Conservation (phyloP, 2,888 invertebrate species). For the Epinotia demarniana region DNA sequence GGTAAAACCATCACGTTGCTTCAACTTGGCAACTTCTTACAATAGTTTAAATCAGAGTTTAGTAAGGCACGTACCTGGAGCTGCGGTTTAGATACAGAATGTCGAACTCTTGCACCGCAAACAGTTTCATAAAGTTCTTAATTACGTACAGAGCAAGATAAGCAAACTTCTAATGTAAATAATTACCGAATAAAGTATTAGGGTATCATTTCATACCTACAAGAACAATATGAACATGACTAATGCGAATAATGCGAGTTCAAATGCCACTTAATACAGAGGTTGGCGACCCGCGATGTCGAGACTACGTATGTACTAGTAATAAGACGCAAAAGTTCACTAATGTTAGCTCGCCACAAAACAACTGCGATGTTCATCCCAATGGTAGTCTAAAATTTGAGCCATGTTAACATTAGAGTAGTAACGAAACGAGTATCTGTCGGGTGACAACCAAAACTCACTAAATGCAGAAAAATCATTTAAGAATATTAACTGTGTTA, state of each 20-base stretch:
- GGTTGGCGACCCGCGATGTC: neutral
- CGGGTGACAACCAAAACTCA: too few species aligned
- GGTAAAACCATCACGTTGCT: neutral
- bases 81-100: conserved; percentile 29
- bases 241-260: neutral
- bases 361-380: neutral
- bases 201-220: neutral
- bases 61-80: conserved; percentile 21
- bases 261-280: conserved; percentile 2
- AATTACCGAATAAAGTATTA: neutral
- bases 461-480: too few species aligned
- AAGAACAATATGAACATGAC: neutral
- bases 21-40: conserved; percentile 18
- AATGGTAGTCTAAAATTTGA: neutral
- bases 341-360: neutral
- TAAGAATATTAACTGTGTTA: too few species aligned
- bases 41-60: conserved; percentile 27
- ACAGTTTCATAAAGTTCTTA: conserved; percentile 34
- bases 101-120: conserved; percentile 32
- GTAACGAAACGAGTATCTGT: neutral
- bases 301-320: conserved; percentile 1
- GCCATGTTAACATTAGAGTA: neutral
- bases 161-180: neutral
- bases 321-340: conserved; percentile 17
- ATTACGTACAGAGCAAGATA: conserved; percentile 32